Conservation (phyloP, 2,113 vertebrate genomes). For the Taurulus bubalis region DNA sequence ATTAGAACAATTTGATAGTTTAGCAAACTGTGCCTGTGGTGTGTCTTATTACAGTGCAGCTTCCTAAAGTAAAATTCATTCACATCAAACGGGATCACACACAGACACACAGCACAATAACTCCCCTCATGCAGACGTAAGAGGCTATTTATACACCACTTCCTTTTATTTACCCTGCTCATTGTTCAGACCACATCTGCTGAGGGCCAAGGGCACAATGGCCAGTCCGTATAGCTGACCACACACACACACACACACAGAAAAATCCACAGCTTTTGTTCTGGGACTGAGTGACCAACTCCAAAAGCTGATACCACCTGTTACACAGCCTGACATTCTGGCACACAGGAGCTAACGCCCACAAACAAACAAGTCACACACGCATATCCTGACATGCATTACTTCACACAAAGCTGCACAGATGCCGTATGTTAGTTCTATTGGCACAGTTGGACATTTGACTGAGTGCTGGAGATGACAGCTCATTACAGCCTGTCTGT, state of each 20-base stretch:
- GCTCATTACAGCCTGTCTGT: conserved; percentile 55
- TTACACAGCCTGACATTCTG: conserved; percentile 63
- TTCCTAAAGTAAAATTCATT: conserved; percentile 67
- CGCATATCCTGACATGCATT: not conserved
- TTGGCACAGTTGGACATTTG: conserved; percentile 36
- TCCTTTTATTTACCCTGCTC: conserved; percentile 88
- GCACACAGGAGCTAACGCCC: conserved; percentile 5
- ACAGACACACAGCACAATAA: conserved; percentile 33
- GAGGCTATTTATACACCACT: conserved; percentile 84
- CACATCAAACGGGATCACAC: conserved; percentile 64
- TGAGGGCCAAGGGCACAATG: conserved; percentile 84
- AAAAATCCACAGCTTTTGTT: conserved; percentile 67
- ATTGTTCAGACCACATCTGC: conserved; percentile 89
- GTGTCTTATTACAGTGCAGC: conserved; percentile 41
- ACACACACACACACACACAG: conserved; percentile 64
- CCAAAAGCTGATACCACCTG: conserved; percentile 68
- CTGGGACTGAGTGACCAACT: conserved; percentile 47
- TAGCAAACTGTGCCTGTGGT: conserved; percentile 58
- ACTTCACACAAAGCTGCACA: conserved; percentile 27
- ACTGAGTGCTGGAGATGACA: conserved; percentile 60
- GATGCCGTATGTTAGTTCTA: not conserved
- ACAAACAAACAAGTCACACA: conserved; percentile 1
- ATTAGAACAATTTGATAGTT: conserved; percentile 23
- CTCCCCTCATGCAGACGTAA: conserved; percentile 69
- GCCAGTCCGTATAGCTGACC: conserved; percentile 70